Evolutionary conservation across 1,140 invertebrate species (phyloP).

Genomic region (Dinoponera quadriceps): DNA sequence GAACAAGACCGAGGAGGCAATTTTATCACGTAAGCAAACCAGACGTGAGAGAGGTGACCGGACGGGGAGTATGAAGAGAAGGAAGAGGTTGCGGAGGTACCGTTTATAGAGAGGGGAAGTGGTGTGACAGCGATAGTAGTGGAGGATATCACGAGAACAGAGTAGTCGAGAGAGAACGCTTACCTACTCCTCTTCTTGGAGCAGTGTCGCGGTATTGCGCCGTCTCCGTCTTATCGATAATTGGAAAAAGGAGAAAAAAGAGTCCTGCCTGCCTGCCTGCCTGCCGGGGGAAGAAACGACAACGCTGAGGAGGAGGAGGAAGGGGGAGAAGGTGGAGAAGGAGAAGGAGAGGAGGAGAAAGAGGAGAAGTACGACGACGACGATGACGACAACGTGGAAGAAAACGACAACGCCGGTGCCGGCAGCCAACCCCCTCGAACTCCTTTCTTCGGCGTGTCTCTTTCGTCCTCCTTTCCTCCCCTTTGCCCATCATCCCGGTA

Average conservation of each 20-base stretch:
- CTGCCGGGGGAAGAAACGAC: constrained; percentile 20
- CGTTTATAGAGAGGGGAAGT: constrained; percentile 41
- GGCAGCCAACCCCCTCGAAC: constrained; percentile 56
- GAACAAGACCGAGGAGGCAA: constrained; percentile 76
- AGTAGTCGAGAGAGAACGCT: constrained; percentile 61
- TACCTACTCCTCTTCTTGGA: constrained; percentile 47
- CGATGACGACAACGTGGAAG: constrained; percentile 32
- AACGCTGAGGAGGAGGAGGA: constrained; percentile 45
- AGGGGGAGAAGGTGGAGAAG: constrained; percentile 63
- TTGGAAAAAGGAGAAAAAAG: constrained; percentile 79
- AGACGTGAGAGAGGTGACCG: constrained; percentile 52
- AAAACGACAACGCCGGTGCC: constrained; percentile 59
- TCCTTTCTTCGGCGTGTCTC: constrained; percentile 56
- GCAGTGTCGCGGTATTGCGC: constrained; percentile 75
- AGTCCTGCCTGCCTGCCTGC: constrained; percentile 31
- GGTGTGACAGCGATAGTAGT: constrained; percentile 42
- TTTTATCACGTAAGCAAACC: constrained; percentile 74
- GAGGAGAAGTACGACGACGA: constrained; percentile 43
- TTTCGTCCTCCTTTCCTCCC: constrained; percentile 34
- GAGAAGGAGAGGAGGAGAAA: background rate
- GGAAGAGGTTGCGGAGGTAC: constrained; percentile 55
- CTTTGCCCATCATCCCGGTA: constrained; percentile 22
- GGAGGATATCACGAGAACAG: constrained; percentile 54
- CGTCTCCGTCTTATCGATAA: constrained; percentile 82
- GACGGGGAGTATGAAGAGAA: constrained; percentile 48